These are phyloP conservation scores for Mixornis gularis DNA, from an alignment of 2,113 vertebrate species.

Conservation along the genomic window DNA sequence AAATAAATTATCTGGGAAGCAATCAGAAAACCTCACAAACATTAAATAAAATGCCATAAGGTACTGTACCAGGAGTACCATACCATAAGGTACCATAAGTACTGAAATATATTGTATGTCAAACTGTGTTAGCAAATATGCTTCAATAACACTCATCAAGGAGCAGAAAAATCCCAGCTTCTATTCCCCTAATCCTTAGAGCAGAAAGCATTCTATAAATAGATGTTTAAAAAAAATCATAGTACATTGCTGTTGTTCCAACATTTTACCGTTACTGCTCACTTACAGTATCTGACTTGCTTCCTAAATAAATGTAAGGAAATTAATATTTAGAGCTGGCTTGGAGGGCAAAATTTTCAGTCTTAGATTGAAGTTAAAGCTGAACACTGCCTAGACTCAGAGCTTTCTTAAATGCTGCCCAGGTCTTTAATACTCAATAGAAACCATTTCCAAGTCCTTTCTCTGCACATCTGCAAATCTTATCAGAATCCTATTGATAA, in stretches of 20 bases:
- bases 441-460: background rate
- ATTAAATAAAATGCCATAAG: constrained; percentile 51
- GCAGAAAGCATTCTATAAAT: constrained; percentile 24
- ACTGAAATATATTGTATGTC: constrained; percentile 43
- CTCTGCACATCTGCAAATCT: background rate
- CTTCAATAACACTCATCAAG: constrained; percentile 20
- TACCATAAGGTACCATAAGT: constrained; percentile 52
- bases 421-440: background rate
- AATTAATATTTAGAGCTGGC: background rate
- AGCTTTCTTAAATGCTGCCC: background rate
- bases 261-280: background rate
- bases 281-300: background rate
- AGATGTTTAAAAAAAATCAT: background rate
- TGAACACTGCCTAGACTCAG: background rate
- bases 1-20: constrained; percentile 33
- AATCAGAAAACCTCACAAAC: constrained; percentile 31
- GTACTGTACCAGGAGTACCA: constrained; percentile 18
- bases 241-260: background rate
- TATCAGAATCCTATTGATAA: background rate
- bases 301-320: background rate
- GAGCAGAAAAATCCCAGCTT: background rate
- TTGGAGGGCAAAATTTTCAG: background rate
- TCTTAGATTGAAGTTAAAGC: background rate
- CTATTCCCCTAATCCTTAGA: constrained; percentile 3
- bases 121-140: constrained; percentile 47